Evolutionary conservation across 2,888 invertebrate species (phyloP).

Genomic region (Iphiclides podalirius): DNA sequence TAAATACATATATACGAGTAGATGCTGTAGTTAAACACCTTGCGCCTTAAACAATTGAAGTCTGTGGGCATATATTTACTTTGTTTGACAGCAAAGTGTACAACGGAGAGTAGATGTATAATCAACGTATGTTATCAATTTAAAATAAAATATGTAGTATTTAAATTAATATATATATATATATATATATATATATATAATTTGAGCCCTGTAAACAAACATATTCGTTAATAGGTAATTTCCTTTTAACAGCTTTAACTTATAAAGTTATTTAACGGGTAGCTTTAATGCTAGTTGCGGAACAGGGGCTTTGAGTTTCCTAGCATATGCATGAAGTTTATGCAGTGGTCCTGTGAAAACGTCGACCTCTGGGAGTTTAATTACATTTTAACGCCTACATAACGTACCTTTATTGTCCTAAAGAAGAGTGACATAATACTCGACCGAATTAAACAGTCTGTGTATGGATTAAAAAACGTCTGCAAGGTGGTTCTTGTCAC

Average conservation of each 20-base stretch:
- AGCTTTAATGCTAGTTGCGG: slow-evolving; percentile 15
- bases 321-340: slow-evolving; percentile 30
- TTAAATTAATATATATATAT: no score
- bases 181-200: no score
- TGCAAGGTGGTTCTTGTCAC: no score
- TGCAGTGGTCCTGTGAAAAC: slow-evolving; percentile 33
- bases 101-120: no score
- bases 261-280: slow-evolving; percentile 15
- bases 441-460: slow-evolving; percentile 6
- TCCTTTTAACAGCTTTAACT: slow-evolving; percentile 18
- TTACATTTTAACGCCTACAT: slow-evolving; percentile 32
- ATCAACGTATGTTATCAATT: no score
- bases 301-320: slow-evolving; percentile 21
- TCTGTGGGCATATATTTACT: no score
- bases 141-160: no score
- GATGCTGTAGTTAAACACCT: no score
- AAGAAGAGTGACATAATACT: slow-evolving; percentile 17
- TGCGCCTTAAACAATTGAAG: no score
- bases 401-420: slow-evolving; percentile 22
- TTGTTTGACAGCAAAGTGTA: no score
- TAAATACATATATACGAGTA: no score
- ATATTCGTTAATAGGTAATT: neutral
- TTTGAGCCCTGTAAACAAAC: neutral
- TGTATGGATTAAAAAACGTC: slow-evolving; percentile 1
- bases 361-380: slow-evolving; percentile 32